Base-by-base conservation (phyloP, 35 echinoderm and acorn worm genomes). In the Acanthaster planci region DNA sequence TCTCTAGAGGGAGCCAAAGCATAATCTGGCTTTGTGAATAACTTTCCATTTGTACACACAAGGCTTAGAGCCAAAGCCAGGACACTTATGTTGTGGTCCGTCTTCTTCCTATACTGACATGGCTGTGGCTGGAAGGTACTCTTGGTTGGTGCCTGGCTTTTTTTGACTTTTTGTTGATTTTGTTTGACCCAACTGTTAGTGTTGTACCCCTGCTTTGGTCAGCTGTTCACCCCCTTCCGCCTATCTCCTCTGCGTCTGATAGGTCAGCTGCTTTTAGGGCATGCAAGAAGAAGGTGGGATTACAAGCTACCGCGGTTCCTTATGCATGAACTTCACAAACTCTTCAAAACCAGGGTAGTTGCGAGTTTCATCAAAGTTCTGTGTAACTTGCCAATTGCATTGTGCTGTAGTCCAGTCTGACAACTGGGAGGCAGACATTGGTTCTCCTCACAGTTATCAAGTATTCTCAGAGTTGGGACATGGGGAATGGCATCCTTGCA, bases 291-390 rank as follows among this genome's bases (percentile, higher is more conserved):
- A 37, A 84, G 19, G 84, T 12, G 2, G 93, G 93, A 40, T 91
- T 44, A 51, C 88, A 87, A 0, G 88, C 88, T 31, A 91, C 12
- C 84, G 40, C 31, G 88, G 88, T 52, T 79, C 83, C 55, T 79
- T 59, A 50, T 82, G 29, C 21, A 95, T 59, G 51, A 88, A n/a
- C n/a, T n/a, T n/a, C n/a, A n/a, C n/a, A n/a, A n/a, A n/a, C n/a
- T n/a, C n/a, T n/a, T n/a, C n/a, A 42, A 96, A 96, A 9, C 68
- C 12, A 18, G 93, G 81, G 53, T 60, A 95, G 30, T 36, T 40
- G 51, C 37, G 26, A 9, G 39, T 64, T n/a, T n/a, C n/a, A n/a
- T n/a, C n/a, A n/a, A n/a, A 18, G 53, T 29, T 39, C 81, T 39
- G 23, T 67, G 42, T 31, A 7, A 88, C 75, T 15, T 32, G 80